A percentile compares a stretch with the other conserved stretches of the same genome.
phyloP scores from a whole-genome alignment of 2,888 invertebrate genomes.

The Lithosia quadra region DNA sequence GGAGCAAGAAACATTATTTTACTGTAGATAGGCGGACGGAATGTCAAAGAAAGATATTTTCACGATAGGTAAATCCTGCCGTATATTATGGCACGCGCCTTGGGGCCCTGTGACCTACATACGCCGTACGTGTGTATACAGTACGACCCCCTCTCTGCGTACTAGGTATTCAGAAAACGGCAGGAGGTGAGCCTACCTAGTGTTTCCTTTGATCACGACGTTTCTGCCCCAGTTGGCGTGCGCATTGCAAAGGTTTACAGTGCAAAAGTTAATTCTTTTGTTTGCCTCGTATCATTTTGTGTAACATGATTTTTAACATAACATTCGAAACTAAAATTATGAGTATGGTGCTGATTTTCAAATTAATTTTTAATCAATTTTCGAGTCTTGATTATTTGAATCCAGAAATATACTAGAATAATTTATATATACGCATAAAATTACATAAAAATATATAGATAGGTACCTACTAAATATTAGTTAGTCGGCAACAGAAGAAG shows the following conservation, averaged over 20 bases:
- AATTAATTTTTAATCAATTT: too few species aligned
- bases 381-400: too few species aligned
- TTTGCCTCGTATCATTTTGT: slow-evolving; percentile 34
- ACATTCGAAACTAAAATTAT: too few species aligned
- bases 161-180: slow-evolving; percentile 65
- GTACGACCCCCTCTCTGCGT: slow-evolving; percentile 51
- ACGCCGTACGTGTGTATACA: slow-evolving; percentile 47
- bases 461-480: too few species aligned
- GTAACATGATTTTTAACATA: background rate
- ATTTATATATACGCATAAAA: too few species aligned
- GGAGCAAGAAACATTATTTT: slow-evolving; percentile 23
- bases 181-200: slow-evolving; percentile 64
- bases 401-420: too few species aligned
- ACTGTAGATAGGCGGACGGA: slow-evolving; percentile 10
- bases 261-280: slow-evolving; percentile 63
- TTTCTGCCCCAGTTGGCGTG: slow-evolving; percentile 71
- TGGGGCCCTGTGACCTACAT: slow-evolving; percentile 61
- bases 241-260: slow-evolving; percentile 56
- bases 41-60: slow-evolving; percentile 37
- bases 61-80: slow-evolving; percentile 39
- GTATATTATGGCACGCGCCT: slow-evolving; percentile 47
- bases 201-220: slow-evolving; percentile 70
- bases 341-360: too few species aligned
- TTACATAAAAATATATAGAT: too few species aligned
- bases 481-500: too few species aligned